These are phyloP conservation scores for Myiothlypis chrysogaster DNA, from an alignment of 2,797 vertebrate genomes.

Conservation along the genomic window DNA sequence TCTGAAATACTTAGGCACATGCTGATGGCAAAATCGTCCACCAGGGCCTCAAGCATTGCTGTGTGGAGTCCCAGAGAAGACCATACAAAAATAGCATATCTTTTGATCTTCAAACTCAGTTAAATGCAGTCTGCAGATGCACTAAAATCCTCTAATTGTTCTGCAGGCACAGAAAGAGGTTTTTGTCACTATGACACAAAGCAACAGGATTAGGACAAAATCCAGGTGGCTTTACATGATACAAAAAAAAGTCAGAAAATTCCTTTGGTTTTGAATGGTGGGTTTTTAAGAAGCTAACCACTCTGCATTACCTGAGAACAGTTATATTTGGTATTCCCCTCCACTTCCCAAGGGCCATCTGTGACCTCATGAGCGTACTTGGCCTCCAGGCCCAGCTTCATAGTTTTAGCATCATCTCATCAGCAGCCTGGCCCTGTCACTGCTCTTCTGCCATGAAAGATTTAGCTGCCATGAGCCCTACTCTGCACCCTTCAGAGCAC, in stretches of 20 bases:
- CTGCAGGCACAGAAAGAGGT: background rate
- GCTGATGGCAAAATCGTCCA: background rate
- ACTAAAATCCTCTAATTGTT: conserved; percentile 2
- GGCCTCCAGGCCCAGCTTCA: background rate
- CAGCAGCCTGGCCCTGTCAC: accelerated
- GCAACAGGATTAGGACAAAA: background rate
- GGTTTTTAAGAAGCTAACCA: background rate
- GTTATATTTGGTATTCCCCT: background rate
- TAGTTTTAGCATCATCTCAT: background rate
- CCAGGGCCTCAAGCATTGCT: background rate
- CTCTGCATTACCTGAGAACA: background rate
- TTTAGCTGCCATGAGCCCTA: background rate
- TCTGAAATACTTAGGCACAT: background rate
- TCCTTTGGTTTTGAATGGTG: background rate
- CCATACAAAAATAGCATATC: conserved; percentile 34
- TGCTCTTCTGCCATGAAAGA: background rate
- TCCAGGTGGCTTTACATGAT: background rate
- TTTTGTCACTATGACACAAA: background rate
- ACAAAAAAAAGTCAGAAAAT: background rate
- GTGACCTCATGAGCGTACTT: accelerated
- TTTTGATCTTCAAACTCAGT: conserved; percentile 1
- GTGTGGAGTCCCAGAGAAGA: background rate
- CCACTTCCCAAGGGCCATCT: background rate
- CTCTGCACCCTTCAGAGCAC: background rate
- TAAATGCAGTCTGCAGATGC: conserved; percentile 16